phyloP scores from a whole-genome alignment of 2,888 invertebrate species.

The Coenonympha arcania region DNA sequence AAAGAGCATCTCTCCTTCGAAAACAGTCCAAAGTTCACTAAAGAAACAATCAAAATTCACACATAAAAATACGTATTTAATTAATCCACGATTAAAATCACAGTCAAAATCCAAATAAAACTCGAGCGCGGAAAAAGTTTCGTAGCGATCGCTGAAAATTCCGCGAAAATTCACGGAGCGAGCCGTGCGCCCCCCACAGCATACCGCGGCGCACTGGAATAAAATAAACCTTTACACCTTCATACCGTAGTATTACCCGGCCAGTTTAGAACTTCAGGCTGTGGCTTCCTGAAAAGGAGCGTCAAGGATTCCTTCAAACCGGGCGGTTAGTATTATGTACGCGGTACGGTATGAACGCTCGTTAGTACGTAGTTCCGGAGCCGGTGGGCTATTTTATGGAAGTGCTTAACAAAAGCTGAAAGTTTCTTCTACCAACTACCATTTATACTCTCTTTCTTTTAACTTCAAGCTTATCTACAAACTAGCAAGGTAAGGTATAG shows the following conservation, averaged over 20 bases:
- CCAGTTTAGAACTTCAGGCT: conserved; percentile 24
- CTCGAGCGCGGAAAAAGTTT: conserved; percentile 31
- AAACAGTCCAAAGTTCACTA: conserved; percentile 8
- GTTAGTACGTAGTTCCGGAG: conserved; percentile 31
- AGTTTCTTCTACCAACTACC: too few species aligned
- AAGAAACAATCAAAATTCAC: not conserved
- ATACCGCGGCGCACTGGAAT: conserved; percentile 50
- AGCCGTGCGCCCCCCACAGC: conserved; percentile 39
- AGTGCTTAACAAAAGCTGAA: too few species aligned
- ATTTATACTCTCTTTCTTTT: too few species aligned
- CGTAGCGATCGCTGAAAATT: conserved; percentile 38
- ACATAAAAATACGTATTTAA: not conserved
- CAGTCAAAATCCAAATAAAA: not conserved
- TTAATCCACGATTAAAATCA: not conserved
- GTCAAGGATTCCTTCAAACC: conserved; percentile 26
- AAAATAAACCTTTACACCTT: conserved; percentile 38
- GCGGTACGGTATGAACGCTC: conserved; percentile 29
- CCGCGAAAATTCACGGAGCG: conserved; percentile 28
- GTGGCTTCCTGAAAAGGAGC: conserved; percentile 14
- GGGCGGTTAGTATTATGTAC: conserved; percentile 25
- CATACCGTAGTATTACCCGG: conserved; percentile 61
- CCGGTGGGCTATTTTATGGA: conserved; percentile 22
- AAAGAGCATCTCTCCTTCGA: conserved; percentile 8
- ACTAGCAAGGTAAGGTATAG: too few species aligned
- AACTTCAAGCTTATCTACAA: too few species aligned